A percentile compares a stretch with the other conserved stretches of the same genome.
Conservation (phyloP, 64 coral and sea anemone genomes). For the Anthopleura sola region DNA sequence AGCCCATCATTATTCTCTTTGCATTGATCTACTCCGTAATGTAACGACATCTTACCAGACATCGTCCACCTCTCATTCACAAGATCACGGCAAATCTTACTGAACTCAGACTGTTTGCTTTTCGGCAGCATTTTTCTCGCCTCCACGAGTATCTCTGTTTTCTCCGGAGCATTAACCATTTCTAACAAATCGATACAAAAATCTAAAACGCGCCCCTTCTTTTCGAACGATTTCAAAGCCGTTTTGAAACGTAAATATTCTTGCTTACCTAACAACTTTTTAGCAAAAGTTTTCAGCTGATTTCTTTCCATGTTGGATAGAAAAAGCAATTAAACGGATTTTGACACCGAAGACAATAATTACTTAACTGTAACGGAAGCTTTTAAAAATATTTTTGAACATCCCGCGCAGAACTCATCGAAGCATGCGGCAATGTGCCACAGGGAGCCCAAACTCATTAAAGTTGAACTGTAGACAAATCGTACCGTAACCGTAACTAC, state of each 20-base stretch:
- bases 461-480: too few species aligned
- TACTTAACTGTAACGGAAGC: background rate
- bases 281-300: slow-evolving; percentile 9
- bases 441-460: too few species aligned
- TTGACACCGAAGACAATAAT: background rate
- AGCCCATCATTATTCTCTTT: background rate
- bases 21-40: background rate
- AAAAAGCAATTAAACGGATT: background rate
- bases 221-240: slow-evolving; percentile 52
- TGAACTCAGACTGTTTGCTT: slow-evolving; percentile 48
- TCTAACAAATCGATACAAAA: slow-evolving; percentile 50
- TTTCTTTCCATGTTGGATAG: background rate
- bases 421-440: background rate
- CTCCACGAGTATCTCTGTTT: slow-evolving; percentile 45
- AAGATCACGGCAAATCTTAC: slow-evolving; percentile 35
- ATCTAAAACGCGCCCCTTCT: slow-evolving; percentile 27
- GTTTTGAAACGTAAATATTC: slow-evolving; percentile 45
- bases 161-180: slow-evolving; percentile 36
- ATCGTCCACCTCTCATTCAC: slow-evolving; percentile 26
- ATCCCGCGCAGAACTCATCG: background rate
- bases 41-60: background rate
- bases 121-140: slow-evolving; percentile 46
- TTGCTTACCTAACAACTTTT: slow-evolving; percentile 10
- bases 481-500: too few species aligned
- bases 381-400: background rate